Conservation (phyloP, 2,113 vertebrate genomes). For the Anas platyrhynchos region DNA sequence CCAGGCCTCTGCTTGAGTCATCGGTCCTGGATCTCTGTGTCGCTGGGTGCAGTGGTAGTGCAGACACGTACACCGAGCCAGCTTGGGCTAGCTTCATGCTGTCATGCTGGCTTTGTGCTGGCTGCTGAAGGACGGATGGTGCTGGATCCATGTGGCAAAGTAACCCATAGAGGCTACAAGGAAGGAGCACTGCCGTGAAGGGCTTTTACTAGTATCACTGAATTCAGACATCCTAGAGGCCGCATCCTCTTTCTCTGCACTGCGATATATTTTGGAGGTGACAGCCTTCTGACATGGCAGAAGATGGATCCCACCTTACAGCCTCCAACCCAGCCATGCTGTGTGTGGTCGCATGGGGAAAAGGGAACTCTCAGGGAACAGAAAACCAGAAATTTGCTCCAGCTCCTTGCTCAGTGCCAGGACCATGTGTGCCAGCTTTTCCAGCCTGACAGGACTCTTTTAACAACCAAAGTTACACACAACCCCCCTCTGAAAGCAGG, state of each 20-base stretch:
- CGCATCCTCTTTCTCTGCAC: rapidly evolving
- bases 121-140: background rate
- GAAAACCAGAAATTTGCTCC: background rate
- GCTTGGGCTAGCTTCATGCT: background rate
- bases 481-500: background rate
- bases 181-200: background rate
- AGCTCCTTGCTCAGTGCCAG: background rate
- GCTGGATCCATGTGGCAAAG: background rate
- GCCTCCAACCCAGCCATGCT: background rate
- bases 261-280: background rate
- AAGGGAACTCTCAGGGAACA: background rate
- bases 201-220: background rate
- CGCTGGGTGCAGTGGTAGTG: background rate
- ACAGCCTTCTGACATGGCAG: background rate
- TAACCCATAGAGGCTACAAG: background rate
- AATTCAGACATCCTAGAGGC: background rate
- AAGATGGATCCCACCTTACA: background rate
- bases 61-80: background rate
- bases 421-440: background rate
- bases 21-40: background rate
- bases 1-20: background rate
- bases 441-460: background rate
- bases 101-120: background rate
- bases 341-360: rapidly evolving
- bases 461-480: background rate